A percentile compares a stretch with the other conserved stretches of the same genome.
phyloP scores from a whole-genome alignment of 2,888 invertebrate genomes.

The Trichacis sp. region DNA sequence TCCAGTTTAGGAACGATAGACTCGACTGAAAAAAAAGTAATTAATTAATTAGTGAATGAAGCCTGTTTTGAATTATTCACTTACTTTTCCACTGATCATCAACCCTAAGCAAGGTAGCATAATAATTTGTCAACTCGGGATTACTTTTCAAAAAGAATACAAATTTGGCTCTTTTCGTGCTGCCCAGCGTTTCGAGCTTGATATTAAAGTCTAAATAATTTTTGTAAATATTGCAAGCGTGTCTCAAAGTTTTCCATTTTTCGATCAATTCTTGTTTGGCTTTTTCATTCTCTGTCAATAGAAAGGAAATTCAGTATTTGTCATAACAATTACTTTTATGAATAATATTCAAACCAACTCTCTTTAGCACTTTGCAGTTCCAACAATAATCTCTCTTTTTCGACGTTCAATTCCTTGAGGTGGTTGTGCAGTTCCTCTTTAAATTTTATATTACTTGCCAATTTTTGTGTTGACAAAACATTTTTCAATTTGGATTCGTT shows the following conservation, averaged over 20 bases:
- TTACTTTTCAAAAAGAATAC: conserved; percentile 51
- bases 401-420: conserved; percentile 35
- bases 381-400: conserved; percentile 47
- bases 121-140: conserved; percentile 51
- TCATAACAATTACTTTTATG: too few relatives aligned
- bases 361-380: too few relatives aligned
- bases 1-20: conserved; percentile 55
- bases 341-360: too few relatives aligned
- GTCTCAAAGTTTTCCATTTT: conserved; percentile 47
- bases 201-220: conserved; percentile 54
- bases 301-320: too few relatives aligned
- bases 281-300: too few relatives aligned
- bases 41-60: conserved; percentile 4
- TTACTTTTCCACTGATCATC: conserved; percentile 57
- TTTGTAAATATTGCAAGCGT: conserved; percentile 51
- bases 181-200: conserved; percentile 30
- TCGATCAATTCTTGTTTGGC: too few relatives aligned
- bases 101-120: conserved; percentile 43
- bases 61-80: conserved; percentile 1
- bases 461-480: too few relatives aligned
- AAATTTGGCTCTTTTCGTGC: conserved; percentile 48
- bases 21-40: conserved; percentile 52
- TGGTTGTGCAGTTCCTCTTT: too few relatives aligned
- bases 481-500: too few relatives aligned
- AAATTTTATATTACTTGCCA: too few relatives aligned